Evolutionary conservation across 2,797 vertebrate genomes (phyloP).

Genomic region (Sebastiscus tertius): DNA sequence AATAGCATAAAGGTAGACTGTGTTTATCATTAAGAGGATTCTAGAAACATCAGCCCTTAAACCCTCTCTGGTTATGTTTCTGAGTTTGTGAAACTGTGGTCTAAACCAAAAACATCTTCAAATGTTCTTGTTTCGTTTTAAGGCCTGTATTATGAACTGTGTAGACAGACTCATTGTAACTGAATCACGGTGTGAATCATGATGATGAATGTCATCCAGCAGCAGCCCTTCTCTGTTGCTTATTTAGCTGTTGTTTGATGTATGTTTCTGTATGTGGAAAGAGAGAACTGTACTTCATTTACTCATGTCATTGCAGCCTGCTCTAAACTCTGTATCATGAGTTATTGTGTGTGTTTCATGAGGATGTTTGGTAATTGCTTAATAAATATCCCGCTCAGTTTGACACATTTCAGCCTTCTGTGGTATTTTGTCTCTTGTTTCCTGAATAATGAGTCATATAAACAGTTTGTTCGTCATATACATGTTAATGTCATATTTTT

Average conservation of each 20-base stretch:
- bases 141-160: not conserved
- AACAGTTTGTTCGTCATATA: not conserved
- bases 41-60: not conserved
- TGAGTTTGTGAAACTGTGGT: not conserved
- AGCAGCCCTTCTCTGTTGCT: not conserved
- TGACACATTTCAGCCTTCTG: constrained; percentile 45
- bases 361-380: constrained; percentile 17
- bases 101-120: not conserved
- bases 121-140: not conserved
- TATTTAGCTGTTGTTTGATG: not conserved
- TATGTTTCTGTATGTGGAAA: constrained; percentile 6
- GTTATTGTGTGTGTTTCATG: constrained; percentile 2
- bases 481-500: not conserved
- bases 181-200: not conserved
- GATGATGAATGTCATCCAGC: not conserved
- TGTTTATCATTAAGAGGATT: constrained; percentile 4
- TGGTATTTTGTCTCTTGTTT: constrained; percentile 57
- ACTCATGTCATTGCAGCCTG: not conserved
- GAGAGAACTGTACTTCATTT: not conserved
- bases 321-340: constrained; percentile 6
- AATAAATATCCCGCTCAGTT: constrained; percentile 56
- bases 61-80: not conserved
- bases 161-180: not conserved
- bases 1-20: not conserved
- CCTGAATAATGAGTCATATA: not conserved